Conservation (phyloP, 2,888 invertebrate species). For the Scaptomyza parva region DNA sequence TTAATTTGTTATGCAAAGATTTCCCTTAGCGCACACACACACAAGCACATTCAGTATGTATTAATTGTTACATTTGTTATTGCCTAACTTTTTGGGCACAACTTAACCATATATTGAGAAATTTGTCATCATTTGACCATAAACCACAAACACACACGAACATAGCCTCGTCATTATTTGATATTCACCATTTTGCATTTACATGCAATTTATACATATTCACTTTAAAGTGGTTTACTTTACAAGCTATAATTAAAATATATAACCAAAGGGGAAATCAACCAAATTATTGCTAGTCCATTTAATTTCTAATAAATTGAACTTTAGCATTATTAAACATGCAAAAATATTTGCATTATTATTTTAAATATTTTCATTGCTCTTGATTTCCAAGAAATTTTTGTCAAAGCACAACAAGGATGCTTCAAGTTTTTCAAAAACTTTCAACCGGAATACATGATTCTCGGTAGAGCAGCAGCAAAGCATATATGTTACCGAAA, state of each 20-base stretch:
- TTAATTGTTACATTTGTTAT: conserved; percentile 54
- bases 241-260: conserved; percentile 7
- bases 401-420: no score
- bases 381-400: no score
- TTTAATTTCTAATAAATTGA: background rate
- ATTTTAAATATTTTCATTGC: background rate
- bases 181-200: conserved; percentile 44
- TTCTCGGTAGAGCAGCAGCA: no score
- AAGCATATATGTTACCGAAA: no score
- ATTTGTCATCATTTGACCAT: conserved; percentile 45
- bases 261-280: conserved; percentile 7
- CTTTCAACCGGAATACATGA: no score
- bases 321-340: background rate
- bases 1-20: conserved; percentile 77
- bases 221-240: background rate
- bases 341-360: background rate
- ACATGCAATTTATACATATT: conserved; percentile 47
- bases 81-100: conserved; percentile 26
- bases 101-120: conserved; percentile 61
- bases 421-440: no score
- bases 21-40: conserved; percentile 41
- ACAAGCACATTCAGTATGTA: conserved; percentile 36
- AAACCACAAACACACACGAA: conserved; percentile 33
- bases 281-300: background rate
- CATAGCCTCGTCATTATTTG: conserved; percentile 7